phyloP scores from a whole-genome alignment of 2,113 vertebrate genomes.

The Pedionomus torquatus region DNA sequence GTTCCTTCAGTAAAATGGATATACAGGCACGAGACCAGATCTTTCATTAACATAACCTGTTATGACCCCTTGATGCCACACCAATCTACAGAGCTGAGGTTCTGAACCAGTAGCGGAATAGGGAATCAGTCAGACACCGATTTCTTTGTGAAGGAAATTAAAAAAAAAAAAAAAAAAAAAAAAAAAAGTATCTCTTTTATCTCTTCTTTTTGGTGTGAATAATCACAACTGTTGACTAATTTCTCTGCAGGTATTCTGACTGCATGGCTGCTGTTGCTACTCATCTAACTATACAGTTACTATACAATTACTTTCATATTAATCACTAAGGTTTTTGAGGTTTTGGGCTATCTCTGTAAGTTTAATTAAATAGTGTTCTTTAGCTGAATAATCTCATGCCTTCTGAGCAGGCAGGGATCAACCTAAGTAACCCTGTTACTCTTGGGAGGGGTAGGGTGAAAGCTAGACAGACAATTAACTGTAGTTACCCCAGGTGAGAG shows the following conservation, averaged over 20 bases:
- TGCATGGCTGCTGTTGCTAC: background rate
- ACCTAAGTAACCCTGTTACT: background rate
- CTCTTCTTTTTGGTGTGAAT: background rate
- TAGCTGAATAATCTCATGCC: background rate
- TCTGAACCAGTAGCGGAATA: background rate
- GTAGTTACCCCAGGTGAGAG: background rate
- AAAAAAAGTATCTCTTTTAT: background rate
- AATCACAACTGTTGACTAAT: background rate
- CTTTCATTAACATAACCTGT: background rate
- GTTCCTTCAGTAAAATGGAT: background rate
- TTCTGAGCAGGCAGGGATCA: background rate
- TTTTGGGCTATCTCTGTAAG: conserved; percentile 10
- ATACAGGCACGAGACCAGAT: background rate
- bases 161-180: background rate
- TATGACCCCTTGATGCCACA: background rate
- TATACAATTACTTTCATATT: background rate
- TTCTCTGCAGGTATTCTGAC: background rate
- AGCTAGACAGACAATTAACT: background rate
- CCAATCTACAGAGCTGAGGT: background rate
- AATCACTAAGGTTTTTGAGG: background rate
- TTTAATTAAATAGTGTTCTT: conserved; percentile 5
- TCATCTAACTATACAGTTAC: background rate
- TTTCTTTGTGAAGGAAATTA: background rate
- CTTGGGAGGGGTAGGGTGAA: background rate
- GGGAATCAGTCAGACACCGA: background rate